phyloP scores from a whole-genome alignment of 2,113 vertebrate genomes.

The Rallus limicola region DNA sequence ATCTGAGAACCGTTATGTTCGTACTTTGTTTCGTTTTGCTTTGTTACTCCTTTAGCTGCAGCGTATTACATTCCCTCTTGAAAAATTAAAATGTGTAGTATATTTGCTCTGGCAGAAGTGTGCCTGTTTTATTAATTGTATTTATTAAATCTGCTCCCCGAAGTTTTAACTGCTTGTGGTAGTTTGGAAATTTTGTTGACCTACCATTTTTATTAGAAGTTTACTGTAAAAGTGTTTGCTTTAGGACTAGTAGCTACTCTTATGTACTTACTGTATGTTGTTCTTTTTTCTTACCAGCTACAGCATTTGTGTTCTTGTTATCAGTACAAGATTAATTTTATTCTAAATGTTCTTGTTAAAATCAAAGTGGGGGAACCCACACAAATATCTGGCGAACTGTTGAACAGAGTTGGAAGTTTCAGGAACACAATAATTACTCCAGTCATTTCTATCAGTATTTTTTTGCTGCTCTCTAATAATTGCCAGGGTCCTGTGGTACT shows the following conservation, averaged over 20 bases:
- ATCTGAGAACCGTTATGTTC: neutral
- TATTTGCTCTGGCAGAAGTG: neutral
- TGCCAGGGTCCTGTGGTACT: neutral
- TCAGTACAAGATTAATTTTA: neutral
- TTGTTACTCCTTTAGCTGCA: neutral
- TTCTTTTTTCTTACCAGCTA: neutral
- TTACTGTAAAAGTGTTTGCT: neutral
- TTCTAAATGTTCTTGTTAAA: neutral
- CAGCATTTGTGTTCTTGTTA: neutral
- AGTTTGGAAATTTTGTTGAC: neutral
- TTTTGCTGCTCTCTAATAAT: neutral
- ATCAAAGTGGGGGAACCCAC: rapidly evolving
- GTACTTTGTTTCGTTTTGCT: slow-evolving; percentile 14
- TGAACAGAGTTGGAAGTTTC: neutral
- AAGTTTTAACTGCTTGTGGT: neutral
- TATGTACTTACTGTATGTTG: neutral
- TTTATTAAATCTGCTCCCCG: neutral
- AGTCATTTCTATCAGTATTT: neutral
- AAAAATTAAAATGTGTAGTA: neutral
- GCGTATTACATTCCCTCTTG: neutral
- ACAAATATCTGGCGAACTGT: neutral
- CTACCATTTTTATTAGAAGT: neutral
- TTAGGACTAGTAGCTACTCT: neutral
- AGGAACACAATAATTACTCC: neutral
- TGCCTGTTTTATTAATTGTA: neutral